These are phyloP conservation scores for Sebastes umbrosus DNA, from an alignment of 2,797 vertebrate genomes.

Conservation along the genomic window DNA sequence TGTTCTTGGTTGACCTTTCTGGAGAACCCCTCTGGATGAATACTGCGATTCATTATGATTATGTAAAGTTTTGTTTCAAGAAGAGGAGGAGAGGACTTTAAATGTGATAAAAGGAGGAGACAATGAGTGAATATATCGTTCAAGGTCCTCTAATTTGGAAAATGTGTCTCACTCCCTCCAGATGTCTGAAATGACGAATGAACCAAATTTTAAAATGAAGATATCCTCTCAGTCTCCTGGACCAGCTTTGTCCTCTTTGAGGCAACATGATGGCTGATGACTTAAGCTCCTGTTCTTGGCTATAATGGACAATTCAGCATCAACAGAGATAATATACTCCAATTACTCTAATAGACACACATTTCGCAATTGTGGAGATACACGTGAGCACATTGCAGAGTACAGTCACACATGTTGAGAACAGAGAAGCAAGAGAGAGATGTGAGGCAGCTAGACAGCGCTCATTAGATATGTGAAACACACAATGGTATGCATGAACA, in stretches of 20 bases:
- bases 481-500: neutral
- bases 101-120: constrained; percentile 15
- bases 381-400: neutral
- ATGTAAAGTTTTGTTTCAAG: neutral
- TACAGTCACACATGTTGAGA: constrained; percentile 13
- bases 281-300: constrained; percentile 36
- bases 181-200: constrained; percentile 58
- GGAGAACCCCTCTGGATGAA: neutral
- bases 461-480: constrained; percentile 13
- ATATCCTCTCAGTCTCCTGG: constrained; percentile 8
- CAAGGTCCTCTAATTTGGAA: constrained; percentile 67
- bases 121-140: constrained; percentile 10
- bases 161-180: constrained; percentile 63
- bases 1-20: constrained; percentile 25
- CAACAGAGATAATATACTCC: constrained; percentile 17
- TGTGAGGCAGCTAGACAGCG: neutral
- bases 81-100: neutral
- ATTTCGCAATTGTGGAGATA: neutral
- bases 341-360: constrained; percentile 8
- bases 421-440: constrained; percentile 1
- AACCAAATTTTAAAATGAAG: constrained; percentile 13
- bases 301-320: constrained; percentile 21
- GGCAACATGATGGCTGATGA: constrained; percentile 21
- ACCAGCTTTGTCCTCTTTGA: constrained; percentile 4
- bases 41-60: neutral